Evolutionary conservation across 2,113 vertebrate species (phyloP), one percentile per base, ranked within the genome.

Genomic region (Anolis sagrei): DNA sequence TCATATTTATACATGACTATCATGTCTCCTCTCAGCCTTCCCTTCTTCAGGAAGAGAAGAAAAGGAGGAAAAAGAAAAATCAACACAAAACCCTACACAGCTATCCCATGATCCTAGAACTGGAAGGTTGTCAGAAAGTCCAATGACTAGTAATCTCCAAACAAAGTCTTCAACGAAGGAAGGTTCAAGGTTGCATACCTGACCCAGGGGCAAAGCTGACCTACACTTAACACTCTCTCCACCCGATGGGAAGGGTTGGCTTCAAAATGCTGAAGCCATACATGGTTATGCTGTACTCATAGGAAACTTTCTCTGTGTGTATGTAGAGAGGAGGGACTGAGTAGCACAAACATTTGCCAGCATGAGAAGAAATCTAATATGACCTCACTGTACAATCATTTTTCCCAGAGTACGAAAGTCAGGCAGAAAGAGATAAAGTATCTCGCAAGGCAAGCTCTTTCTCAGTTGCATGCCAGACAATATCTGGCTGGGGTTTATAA

Each of bases 391-490:
- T 73, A 19, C 83, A 93, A 93, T 83, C 93, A 89, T 94, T 95
- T 95, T 92, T 93, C 93, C 93, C 93, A 92, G 89, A 93, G 88
- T 89, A 80, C 91, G 91, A 87, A 80, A 93, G 93, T 91, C 87
- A 79, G 87, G 92, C 92, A 87, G 88, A 91, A 91, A 93, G 76
- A 93, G 82, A 94, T 89, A 95, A 94, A 94, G 69, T 89, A 95
- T 95, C 91, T 90, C 2, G 7, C 87, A 91, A 93, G 88, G 72
- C 0, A 32, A 93, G 93, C 92, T 90, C 88, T 92, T 92, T 95
- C 90, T 83, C 79, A 5, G 4, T 85, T 90, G 87, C 6, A 91
- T 92, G 90, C 88, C 89, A 92, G 92, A 91, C 90, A 93, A 89
- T 80, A 92, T 89, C 39, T 93, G 86, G 92, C 82, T 87, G 86